Evolutionary conservation across 2,797 vertebrate species (phyloP).

Genomic region (Tenualosa ilisha): DNA sequence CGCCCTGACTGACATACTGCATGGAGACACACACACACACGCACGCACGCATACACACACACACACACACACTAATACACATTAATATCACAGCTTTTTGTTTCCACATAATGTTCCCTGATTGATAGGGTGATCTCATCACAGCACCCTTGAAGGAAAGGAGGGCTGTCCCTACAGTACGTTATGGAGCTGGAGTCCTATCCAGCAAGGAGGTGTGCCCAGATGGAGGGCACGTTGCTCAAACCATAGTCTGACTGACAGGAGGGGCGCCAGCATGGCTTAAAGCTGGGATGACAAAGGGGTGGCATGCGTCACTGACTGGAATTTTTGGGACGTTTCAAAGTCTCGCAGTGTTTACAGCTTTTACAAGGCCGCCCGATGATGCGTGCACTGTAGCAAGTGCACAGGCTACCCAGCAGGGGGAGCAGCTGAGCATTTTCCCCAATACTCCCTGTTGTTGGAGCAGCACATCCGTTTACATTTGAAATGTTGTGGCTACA

Average conservation of each 20-base stretch:
- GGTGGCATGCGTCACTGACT: background rate
- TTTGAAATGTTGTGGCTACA: background rate
- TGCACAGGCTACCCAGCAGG: conserved; percentile 30
- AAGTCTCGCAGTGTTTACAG: background rate
- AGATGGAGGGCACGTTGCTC: background rate
- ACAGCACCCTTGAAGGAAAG: background rate
- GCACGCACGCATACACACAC: background rate
- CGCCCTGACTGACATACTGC: conserved; percentile 34
- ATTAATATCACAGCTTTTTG: conserved; percentile 18
- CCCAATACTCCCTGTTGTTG: background rate
- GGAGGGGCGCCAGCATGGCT: background rate
- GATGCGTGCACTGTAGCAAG: background rate
- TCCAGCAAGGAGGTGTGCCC: background rate
- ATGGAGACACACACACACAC: conserved; percentile 27
- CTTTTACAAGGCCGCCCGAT: background rate
- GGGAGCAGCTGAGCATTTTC: conserved; percentile 24
- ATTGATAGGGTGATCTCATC: background rate
- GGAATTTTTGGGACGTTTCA: background rate
- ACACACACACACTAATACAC: background rate
- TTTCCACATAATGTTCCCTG: background rate
- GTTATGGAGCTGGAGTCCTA: background rate
- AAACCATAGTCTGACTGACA: background rate
- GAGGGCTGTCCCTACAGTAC: background rate
- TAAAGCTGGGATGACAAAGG: background rate
- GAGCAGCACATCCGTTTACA: conserved; percentile 2